Evolutionary conservation across 2,888 invertebrate genomes (phyloP).

Genomic region (Chaitophorus viminalis): DNA sequence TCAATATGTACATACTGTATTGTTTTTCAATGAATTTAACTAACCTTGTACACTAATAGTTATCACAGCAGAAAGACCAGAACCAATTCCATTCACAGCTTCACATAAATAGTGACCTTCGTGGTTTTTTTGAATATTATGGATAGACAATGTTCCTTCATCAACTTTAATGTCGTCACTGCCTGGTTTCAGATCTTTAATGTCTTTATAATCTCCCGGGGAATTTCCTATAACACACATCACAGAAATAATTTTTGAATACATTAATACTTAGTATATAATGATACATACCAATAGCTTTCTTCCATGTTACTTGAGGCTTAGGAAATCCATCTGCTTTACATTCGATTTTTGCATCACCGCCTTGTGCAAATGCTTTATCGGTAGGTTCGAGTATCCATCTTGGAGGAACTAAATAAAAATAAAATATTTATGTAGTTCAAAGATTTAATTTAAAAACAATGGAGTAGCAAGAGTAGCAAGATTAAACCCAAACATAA

Average conservation of each 20-base stretch:
- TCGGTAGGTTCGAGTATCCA: slow-evolving; percentile 96
- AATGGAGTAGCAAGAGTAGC: slow-evolving; percentile 41
- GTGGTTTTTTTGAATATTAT: slow-evolving; percentile 91
- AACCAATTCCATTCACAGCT: slow-evolving; percentile 95
- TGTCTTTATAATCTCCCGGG: slow-evolving; percentile 92
- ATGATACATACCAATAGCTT: slow-evolving; percentile 82
- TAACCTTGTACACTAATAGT: slow-evolving; percentile 92
- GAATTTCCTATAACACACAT: slow-evolving; percentile 76
- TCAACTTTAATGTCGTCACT: slow-evolving; percentile 92
- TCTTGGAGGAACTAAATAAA: slow-evolving; percentile 88
- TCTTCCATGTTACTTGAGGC: slow-evolving; percentile 94
- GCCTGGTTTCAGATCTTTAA: slow-evolving; percentile 76
- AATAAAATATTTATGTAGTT: slow-evolving; percentile 59
- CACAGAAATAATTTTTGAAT: slow-evolving; percentile 21
- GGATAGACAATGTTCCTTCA: slow-evolving; percentile 90
- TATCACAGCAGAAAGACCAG: slow-evolving; percentile 93
- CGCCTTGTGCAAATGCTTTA: slow-evolving; percentile 94
- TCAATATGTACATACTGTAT: neutral
- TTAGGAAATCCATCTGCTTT: slow-evolving; percentile 96
- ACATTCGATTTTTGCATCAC: slow-evolving; percentile 93
- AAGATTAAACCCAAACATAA: too few species aligned
- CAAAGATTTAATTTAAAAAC: neutral
- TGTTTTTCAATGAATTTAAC: slow-evolving; percentile 43
- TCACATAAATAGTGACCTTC: slow-evolving; percentile 96
- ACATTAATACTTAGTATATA: neutral